Percentiles rank a stretch among this genome's conserved stretches.
Conservation (phyloP, 2,797 vertebrate species). For the Gambelia wislizenii region DNA sequence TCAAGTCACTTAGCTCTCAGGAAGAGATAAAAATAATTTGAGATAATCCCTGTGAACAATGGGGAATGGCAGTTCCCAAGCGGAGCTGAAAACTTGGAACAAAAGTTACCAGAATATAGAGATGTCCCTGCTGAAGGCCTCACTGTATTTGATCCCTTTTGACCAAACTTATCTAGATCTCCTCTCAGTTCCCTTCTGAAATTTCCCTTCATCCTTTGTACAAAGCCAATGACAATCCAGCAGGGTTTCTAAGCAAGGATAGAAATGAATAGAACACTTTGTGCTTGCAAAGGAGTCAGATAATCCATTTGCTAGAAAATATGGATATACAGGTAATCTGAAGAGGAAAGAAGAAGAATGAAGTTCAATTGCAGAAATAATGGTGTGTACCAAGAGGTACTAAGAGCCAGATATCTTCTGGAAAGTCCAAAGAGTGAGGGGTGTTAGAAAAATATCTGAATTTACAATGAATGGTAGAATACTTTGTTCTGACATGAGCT, state of each 20-base stretch:
- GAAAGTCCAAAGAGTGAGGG: background rate
- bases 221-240: background rate
- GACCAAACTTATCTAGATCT: background rate
- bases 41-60: background rate
- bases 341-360: background rate
- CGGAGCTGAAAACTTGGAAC: no score
- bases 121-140: background rate
- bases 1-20: background rate
- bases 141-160: background rate
- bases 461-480: background rate
- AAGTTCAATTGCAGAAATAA: background rate
- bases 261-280: conserved; percentile 73
- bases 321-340: background rate
- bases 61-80: background rate
- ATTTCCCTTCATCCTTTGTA: background rate
- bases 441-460: background rate
- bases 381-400: background rate
- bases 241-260: conserved; percentile 19
- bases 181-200: background rate
- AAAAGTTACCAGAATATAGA: background rate
- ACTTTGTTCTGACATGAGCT: background rate
- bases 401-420: no score
- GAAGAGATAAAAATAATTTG: background rate
- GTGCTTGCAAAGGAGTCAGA: conserved; percentile 53
- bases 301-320: background rate